These are phyloP conservation scores for Urocitellus parryii DNA, from an alignment of 2,113 vertebrate genomes.

Conservation along the genomic window DNA sequence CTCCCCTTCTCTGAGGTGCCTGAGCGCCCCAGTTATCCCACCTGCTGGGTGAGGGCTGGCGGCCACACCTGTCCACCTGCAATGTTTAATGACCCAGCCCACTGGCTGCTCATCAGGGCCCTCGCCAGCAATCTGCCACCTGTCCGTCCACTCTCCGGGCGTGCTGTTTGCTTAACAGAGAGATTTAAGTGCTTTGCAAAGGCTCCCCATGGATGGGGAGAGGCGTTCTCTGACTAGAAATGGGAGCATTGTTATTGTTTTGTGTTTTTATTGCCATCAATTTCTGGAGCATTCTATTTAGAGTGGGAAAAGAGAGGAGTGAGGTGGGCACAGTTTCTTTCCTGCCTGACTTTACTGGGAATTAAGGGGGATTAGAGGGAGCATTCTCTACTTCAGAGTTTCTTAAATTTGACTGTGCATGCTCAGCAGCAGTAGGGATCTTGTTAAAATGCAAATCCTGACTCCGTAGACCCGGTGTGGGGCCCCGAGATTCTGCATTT, in stretches of 20 bases:
- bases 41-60: neutral
- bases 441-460: neutral
- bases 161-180: conserved; percentile 75
- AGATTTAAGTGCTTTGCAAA: conserved; percentile 62
- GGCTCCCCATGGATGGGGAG: conserved; percentile 34
- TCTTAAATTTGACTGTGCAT: neutral
- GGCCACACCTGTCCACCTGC: conserved; percentile 67
- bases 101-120: conserved; percentile 44
- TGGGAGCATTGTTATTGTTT: conserved; percentile 21
- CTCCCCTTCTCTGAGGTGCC: neutral
- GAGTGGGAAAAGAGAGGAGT: neutral
- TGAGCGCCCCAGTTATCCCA: neutral
- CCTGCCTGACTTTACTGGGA: neutral
- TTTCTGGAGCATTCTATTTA: neutral
- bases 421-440: neutral
- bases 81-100: conserved; percentile 60
- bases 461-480: neutral
- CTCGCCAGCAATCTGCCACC: conserved; percentile 70
- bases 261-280: conserved; percentile 53
- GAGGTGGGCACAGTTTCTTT: neutral
- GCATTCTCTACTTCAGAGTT: neutral
- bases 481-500: neutral
- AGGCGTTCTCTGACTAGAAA: conserved; percentile 21
- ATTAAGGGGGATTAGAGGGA: neutral
- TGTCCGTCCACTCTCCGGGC: conserved; percentile 10